These are phyloP conservation scores for Eupelmus urozonus DNA, from an alignment of 2,888 invertebrate species.

Conservation along the genomic window DNA sequence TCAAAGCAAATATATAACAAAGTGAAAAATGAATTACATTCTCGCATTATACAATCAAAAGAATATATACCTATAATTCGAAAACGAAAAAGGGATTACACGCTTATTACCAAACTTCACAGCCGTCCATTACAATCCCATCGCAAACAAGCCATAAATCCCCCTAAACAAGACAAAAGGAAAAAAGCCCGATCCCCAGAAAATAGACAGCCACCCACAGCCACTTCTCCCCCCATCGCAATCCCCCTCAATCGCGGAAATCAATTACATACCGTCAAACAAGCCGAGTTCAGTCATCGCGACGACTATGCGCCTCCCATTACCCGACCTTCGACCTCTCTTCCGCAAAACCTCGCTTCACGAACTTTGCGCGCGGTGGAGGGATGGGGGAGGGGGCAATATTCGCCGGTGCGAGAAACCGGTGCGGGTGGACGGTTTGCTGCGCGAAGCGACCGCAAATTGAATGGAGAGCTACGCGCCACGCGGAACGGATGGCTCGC, in stretches of 20 bases:
- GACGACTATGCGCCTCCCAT: neutral
- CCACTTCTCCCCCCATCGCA: no score
- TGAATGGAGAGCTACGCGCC: conserved; percentile 44
- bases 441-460: conserved; percentile 49
- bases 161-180: neutral
- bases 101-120: no score
- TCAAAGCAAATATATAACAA: no score
- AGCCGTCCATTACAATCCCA: neutral
- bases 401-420: conserved; percentile 39
- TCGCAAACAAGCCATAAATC: neutral
- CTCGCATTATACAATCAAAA: no score
- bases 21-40: no score
- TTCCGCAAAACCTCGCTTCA: neutral
- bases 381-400: neutral
- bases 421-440: neutral
- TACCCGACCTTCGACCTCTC: neutral
- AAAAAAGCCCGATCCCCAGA: neutral
- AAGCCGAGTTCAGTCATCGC: conserved; percentile 1
- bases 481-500: conserved; percentile 1
- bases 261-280: conserved; percentile 46
- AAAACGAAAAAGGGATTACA: no score
- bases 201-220: neutral
- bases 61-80: no score
- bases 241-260: conserved; percentile 34
- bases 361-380: neutral